Conservation (phyloP, 2,797 vertebrate species). For the Enteromius mattozi region DNA sequence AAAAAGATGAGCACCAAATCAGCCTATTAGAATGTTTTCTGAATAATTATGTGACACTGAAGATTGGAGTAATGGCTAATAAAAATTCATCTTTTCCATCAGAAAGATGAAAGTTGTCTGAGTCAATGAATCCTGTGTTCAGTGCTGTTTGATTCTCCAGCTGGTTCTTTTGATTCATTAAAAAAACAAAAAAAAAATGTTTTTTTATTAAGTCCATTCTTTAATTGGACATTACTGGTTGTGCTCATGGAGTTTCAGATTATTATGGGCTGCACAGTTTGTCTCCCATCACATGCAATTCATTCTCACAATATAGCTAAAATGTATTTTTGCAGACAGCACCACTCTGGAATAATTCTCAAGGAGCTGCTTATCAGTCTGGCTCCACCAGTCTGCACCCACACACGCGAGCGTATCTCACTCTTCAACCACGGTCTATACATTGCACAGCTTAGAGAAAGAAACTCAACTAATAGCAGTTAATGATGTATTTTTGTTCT, state of each 20-base stretch:
- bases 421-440: neutral
- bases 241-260: neutral
- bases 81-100: neutral
- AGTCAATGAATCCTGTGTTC: neutral
- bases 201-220: neutral
- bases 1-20: neutral
- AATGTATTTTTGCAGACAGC: neutral
- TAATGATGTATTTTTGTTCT: slow-evolving; percentile 34
- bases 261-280: neutral
- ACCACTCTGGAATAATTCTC: neutral
- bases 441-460: slow-evolving; percentile 7
- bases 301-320: neutral
- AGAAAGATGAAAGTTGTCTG: neutral
- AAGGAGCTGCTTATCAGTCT: neutral
- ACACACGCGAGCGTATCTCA: neutral
- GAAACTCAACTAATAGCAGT: slow-evolving; percentile 23
- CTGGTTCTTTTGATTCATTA: neutral
- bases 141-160: neutral
- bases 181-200: neutral
- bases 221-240: neutral
- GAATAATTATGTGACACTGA: neutral
- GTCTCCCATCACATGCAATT: neutral
- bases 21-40: neutral
- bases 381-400: slow-evolving; percentile 9
- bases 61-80: neutral